Base-by-base conservation (phyloP, 2,888 invertebrate species). In the Ormyrus rosae region DNA sequence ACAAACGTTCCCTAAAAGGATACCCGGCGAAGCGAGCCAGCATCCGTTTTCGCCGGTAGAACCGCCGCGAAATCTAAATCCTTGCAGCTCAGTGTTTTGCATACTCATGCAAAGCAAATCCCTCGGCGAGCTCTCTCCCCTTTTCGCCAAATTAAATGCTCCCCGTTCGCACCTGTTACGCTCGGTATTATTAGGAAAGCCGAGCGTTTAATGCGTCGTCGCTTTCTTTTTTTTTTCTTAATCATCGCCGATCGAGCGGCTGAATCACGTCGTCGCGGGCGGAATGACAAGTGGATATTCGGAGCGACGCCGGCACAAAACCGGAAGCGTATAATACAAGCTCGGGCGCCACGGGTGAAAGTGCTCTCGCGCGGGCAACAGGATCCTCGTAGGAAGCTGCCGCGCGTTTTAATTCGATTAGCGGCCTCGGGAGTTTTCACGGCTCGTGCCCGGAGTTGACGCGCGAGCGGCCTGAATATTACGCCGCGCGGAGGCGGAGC, bases 221-320 rank as follows among this genome's bases (percentile, higher is more conserved):
- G n/a, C 75, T 80, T 80, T 70, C 75, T 70, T 70, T 80, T 68
- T 64, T 72, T 60, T 56, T 19, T 64, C 78, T 78, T 72, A 72
- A 72, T 78, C 58, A 72, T 60, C 72, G 60, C 63, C 4, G 19
- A 51, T 19, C 48, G 55, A 53, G 68, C 53, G 19, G 6, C 5
- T 78, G 80, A 60, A 60, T 64, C 46, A 46, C 6, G n/a, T 13
- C 34, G 6, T 75, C 81, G 82, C 80, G 80, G 83, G 74, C 78
- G 81, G 82, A 84, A 83, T 85, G 76, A 76, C 83, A 83, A 84
- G 82, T 82, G 78, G 81, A 82, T 64, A 71, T 83, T 84, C 78
- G 82, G 78, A 81, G 65, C 81, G 65, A 73, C 19, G 19, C 19
- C 19, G 19, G 56, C n/a, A 46, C n/a, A 11, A 34, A 34, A 76